Base-by-base conservation (phyloP, 2,797 vertebrate genomes). In the Crenichthys baileyi region DNA sequence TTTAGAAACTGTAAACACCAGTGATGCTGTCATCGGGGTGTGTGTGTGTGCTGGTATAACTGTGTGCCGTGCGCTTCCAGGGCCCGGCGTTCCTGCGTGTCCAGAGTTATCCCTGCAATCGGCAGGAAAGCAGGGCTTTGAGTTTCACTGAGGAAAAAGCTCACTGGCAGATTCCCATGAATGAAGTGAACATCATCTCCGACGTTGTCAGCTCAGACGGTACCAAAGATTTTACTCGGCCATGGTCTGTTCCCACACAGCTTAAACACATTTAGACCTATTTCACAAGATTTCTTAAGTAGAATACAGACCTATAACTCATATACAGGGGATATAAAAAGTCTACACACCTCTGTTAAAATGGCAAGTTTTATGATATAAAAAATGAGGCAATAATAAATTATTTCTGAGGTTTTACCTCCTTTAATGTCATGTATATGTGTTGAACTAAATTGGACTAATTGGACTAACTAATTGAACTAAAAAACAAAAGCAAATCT, bases 91-190 rank as follows among this genome's bases (percentile, higher is more conserved):
- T 95, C 85, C 90, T 98, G 88, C 96, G 96, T 72, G 95, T 99
- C 73, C 97, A 99, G 90, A 89, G 93, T 39, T 96, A 96, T 90
- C 95, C 96, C 22, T 67, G 97, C 83, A 95, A 97, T 86, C 93
- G 96, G 41, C 95, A 95, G 46, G 98, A 99, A 87, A 94, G 95
- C 78, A 93, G 98, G 79, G 95, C 96, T n/a, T 83, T 97, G 88
- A 98, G 89, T 83, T 99, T 99, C 88, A 97, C 95, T 0, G 98
- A 99, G 88, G 96, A 99, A 85, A 95, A 94, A 26, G 93, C 96
- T 18, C 96, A 96, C 90, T 99, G 98, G 97, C 96, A 94, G 16
- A 93, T 99, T 84, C 98, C 98, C 73, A 90, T 99, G 91, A 95
- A 94, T 70, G 97, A 99, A 93, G 92, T 97, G 84, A 99, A 99